Conservation (phyloP, 1,140 invertebrate genomes). For the Solenopsis fugax region DNA sequence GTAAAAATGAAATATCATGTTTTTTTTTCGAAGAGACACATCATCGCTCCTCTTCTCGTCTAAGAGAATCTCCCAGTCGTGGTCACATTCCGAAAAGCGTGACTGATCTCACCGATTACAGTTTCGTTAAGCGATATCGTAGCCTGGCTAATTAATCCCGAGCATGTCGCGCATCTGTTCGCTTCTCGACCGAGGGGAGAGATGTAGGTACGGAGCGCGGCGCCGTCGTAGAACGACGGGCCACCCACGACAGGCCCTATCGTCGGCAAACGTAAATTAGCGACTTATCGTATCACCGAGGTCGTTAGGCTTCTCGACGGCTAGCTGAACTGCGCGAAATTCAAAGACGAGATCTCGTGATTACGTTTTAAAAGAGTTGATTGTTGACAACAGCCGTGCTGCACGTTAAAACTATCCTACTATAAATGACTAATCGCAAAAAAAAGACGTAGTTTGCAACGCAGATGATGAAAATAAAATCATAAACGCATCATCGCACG, state of each 20-base stretch:
- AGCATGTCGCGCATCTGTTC: constrained; percentile 74
- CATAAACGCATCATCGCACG: too few species aligned
- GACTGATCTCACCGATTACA: constrained; percentile 80
- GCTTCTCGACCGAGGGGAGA: constrained; percentile 17
- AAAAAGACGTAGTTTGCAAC: too few species aligned
- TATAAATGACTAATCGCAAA: too few species aligned
- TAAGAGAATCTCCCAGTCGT: constrained; percentile 49
- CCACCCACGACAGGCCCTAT: constrained; percentile 83
- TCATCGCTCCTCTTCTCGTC: neutral
- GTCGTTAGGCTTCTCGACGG: constrained; percentile 66
- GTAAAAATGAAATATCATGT: neutral
- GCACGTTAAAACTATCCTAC: too few species aligned
- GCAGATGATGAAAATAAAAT: too few species aligned
- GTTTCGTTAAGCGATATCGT: constrained; percentile 76
- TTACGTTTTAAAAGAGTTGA: constrained; percentile 1
- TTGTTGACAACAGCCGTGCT: neutral
- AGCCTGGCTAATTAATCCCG: constrained; percentile 84
- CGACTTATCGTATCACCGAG: constrained; percentile 81
- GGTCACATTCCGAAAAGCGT: constrained; percentile 77
- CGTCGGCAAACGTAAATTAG: constrained; percentile 83
- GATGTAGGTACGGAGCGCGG: constrained; percentile 3
- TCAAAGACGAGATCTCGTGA: constrained; percentile 60
- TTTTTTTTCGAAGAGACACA: neutral
- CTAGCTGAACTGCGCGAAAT: constrained; percentile 60
- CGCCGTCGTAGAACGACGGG: constrained; percentile 70